Conservation (phyloP, 2,113 vertebrate genomes). For the Synodontis membranacea region DNA sequence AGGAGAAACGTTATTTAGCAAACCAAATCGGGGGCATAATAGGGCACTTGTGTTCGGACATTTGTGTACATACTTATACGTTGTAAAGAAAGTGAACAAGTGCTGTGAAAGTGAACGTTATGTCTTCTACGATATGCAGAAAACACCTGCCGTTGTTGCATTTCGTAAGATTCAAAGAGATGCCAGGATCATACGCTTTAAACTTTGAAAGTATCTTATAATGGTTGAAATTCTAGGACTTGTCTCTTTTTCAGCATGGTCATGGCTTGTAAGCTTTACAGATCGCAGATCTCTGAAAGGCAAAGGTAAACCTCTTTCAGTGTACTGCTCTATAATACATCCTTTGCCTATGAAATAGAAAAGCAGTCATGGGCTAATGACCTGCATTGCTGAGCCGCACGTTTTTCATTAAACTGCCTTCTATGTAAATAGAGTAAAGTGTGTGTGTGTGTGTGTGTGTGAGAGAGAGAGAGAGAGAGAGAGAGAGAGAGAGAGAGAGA, state of each 20-base stretch:
- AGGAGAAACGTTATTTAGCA: neutral
- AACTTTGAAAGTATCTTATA: neutral
- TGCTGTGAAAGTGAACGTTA: neutral
- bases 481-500: too few species aligned
- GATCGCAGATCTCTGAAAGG: neutral
- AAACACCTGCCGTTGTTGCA: neutral
- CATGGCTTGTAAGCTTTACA: neutral
- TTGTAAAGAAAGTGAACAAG: neutral
- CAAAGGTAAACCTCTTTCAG: neutral
- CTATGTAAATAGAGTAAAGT: slow-evolving; percentile 12
- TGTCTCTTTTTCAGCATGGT: neutral
- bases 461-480: too few species aligned
- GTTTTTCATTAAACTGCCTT: neutral
- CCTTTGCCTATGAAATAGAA: slow-evolving; percentile 3
- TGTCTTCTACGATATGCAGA: neutral
- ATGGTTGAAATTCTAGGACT: neutral
- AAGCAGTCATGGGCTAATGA: slow-evolving; percentile 11
- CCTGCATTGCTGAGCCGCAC: neutral
- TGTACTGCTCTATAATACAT: neutral
- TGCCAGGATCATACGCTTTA: neutral
- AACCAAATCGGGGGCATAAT: neutral
- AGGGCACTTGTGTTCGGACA: neutral
- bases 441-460: neutral
- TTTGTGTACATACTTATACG: neutral
- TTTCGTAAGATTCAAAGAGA: neutral